A percentile compares a stretch with the other conserved stretches of the same genome.
These are phyloP conservation scores for Limnephilus marmoratus DNA, from an alignment of 2,888 invertebrate species.

Conservation along the genomic window DNA sequence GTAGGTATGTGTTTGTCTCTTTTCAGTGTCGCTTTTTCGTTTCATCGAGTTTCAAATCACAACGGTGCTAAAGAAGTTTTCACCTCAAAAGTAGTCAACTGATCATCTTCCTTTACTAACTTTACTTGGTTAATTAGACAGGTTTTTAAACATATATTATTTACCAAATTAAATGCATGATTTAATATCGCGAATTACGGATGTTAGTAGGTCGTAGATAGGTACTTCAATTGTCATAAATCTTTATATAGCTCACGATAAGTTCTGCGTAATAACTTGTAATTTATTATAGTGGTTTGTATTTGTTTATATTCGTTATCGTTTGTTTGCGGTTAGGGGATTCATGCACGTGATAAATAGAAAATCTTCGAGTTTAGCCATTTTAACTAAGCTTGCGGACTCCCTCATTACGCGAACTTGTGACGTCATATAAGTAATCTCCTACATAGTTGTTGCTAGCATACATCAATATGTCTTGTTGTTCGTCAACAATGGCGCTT, in stretches of 20 bases:
- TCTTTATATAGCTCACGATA: not conserved
- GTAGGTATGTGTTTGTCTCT: too few relatives aligned
- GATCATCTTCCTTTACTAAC: too few relatives aligned
- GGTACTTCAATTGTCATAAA: not conserved
- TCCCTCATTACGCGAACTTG: constrained; percentile 22
- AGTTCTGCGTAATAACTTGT: not conserved
- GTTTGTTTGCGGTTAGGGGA: not conserved
- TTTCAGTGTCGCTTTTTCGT: too few relatives aligned
- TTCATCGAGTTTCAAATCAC: too few relatives aligned
- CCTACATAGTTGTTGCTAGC: constrained; percentile 11
- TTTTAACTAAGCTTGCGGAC: not conserved
- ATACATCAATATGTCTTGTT: not conserved
- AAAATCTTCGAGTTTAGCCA: constrained; percentile 19
- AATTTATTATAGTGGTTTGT: not conserved
- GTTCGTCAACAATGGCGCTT: not conserved
- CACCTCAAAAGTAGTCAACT: too few relatives aligned
- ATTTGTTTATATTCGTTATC: not conserved
- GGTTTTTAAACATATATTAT: not conserved
- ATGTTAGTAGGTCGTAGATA: not conserved
- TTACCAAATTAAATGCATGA: too few relatives aligned
- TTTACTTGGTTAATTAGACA: too few relatives aligned
- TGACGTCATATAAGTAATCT: constrained; percentile 23
- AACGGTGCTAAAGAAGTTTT: too few relatives aligned
- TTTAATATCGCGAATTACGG: not conserved
- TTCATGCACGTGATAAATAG: not conserved